Evolutionary conservation across 2,888 invertebrate species (phyloP), one percentile per base, ranked within the genome.

Genomic region (Dinocampus coccinellae): DNA sequence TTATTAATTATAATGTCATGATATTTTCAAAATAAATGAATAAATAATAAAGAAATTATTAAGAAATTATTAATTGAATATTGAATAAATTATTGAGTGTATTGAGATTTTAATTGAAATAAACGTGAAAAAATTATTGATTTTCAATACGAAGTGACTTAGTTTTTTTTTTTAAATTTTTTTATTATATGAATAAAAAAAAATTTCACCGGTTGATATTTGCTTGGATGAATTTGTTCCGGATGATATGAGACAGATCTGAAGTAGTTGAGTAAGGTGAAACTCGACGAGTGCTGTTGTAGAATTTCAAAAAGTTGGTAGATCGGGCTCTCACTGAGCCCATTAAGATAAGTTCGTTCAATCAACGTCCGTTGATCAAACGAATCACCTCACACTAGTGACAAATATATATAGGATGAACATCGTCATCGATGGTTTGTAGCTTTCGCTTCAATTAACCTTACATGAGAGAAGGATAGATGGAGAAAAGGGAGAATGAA

Each of bases 401-500:
- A 61, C 10, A 39, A 39, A 34, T n/a, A 60, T 10, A 24, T 22
- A 53, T 9, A 53, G 6, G 6, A 16, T 4, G 16, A 16, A 16
- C 16, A 47, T 16, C 47, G 47, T 47, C 47, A n/a, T 47, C 9
- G 6, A 47, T 47, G 47, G 79, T 60, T 71, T 47, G 26, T 53
- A 68, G 71, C 77, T 78, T 77, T 76, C 78, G 80, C 80, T 82
- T 82, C 81, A 83, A 83, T 83, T 83, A 83, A 82, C 82, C 78
- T 78, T 79, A 76, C 77, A 61, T 58, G 64, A 39, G 71, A 76
- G 67, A 70, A 64, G 70, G 61, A 72, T 62, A 61, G 64, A 22
- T 26, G 55, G 36, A 47, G 52, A 53, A 57, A 33, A 55, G 33
- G n/a, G 3, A 66, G 33, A 70, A 47, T 72, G 75, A 65, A 67